phyloP scores from a whole-genome alignment of 2,797 vertebrate genomes.

The Peromyscus eremicus region DNA sequence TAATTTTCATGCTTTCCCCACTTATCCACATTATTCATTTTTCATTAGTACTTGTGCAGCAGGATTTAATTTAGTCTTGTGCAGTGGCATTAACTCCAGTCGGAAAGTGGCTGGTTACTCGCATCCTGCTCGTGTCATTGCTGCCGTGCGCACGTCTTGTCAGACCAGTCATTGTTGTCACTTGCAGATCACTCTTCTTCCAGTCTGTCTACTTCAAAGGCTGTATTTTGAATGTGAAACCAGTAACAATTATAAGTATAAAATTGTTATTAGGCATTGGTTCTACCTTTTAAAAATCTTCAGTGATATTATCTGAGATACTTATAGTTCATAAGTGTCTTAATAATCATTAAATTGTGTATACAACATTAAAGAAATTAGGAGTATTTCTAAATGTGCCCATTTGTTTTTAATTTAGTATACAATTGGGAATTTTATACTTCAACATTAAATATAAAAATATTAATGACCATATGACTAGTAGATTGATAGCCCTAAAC shows the following conservation, averaged over 20 bases:
- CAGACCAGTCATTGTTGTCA: no score
- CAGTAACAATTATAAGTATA: slow-evolving; percentile 73
- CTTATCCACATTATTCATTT: neutral
- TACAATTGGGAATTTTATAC: neutral
- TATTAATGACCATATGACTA: neutral
- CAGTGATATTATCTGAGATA: slow-evolving; percentile 71
- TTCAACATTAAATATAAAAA: slow-evolving; percentile 50
- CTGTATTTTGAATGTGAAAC: slow-evolving; percentile 77
- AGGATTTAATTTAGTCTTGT: neutral
- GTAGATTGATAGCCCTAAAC: no score
- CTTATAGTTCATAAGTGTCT: slow-evolving; percentile 76
- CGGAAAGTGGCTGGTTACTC: neutral
- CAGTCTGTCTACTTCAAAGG: no score
- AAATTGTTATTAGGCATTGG: slow-evolving; percentile 71
- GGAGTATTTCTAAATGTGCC: slow-evolving; percentile 61
- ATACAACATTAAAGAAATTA: slow-evolving; percentile 62
- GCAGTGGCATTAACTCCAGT: neutral
- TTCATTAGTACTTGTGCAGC: no score
- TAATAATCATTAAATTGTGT: slow-evolving; percentile 59
- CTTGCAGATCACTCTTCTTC: neutral
- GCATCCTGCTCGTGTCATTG: neutral
- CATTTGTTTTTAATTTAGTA: slow-evolving; percentile 39
- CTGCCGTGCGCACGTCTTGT: neutral
- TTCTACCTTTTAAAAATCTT: slow-evolving; percentile 75
- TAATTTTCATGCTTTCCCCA: neutral